A percentile compares a stretch with the other conserved stretches of the same genome.
Evolutionary conservation across 2,797 vertebrate genomes (phyloP).

Genomic region (Platyrinchus mystaceus): DNA sequence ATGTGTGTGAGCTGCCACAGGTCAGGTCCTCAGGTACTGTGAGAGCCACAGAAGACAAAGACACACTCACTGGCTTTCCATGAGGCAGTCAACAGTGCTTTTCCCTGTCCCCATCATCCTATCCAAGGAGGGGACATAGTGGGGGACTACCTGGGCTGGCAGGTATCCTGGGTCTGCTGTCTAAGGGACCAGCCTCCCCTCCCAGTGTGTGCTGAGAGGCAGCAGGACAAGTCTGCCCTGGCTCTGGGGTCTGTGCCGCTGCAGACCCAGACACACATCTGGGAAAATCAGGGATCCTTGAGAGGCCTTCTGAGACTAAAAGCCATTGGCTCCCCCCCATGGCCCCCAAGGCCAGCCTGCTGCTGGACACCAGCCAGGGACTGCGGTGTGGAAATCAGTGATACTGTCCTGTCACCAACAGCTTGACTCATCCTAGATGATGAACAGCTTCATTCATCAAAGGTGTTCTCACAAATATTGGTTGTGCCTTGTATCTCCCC

Average conservation of each 20-base stretch:
- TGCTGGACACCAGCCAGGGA: not conserved
- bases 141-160: not conserved
- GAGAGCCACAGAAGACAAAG: not conserved
- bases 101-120: not conserved
- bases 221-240: not conserved
- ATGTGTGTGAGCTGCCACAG: not conserved
- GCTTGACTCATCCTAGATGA: not conserved
- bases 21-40: not conserved
- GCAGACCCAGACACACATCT: not conserved
- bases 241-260: not conserved
- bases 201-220: not conserved
- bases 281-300: not conserved
- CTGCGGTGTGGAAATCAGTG: not conserved
- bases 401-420: not conserved
- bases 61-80: not conserved
- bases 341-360: not conserved
- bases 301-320: not conserved
- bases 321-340: too few species aligned
- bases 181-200: accelerated
- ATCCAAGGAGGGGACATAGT: not conserved
- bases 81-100: not conserved
- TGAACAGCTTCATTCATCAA: not conserved
- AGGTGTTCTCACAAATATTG: not conserved
- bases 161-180: not conserved
- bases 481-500: not conserved